Percentiles rank a stretch among this genome's conserved stretches.
These are phyloP conservation scores for Bambusicola thoracicus DNA, from an alignment of 2,113 vertebrate genomes.

Conservation along the genomic window DNA sequence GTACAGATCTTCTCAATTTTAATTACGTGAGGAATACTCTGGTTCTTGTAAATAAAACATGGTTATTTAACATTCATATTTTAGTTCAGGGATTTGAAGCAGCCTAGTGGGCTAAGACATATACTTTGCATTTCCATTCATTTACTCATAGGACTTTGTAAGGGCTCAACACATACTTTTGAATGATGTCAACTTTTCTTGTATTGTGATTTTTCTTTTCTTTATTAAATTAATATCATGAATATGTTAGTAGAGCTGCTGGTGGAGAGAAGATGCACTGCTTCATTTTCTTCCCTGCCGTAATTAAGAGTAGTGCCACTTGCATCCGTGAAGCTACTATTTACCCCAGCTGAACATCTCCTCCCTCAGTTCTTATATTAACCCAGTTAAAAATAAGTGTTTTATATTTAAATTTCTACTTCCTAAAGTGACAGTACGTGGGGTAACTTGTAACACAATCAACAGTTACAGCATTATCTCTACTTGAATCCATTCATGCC, in stretches of 20 bases:
- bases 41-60: neutral
- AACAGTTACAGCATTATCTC: conserved; percentile 35
- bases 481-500: conserved; percentile 22
- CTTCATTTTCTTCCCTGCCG: neutral
- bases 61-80: neutral
- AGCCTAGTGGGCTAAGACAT: neutral
- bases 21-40: conserved; percentile 9
- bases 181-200: neutral
- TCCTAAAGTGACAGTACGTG: conserved; percentile 36
- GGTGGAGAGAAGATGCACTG: neutral
- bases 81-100: neutral
- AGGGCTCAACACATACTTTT: neutral
- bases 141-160: neutral
- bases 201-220: neutral
- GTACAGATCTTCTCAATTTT: neutral
- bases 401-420: conserved; percentile 51
- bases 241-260: neutral
- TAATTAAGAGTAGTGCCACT: neutral
- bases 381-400: conserved; percentile 22
- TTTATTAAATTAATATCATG: neutral
- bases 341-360: neutral
- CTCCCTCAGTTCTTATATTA: neutral
- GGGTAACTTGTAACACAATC: conserved; percentile 31
- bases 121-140: neutral
- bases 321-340: neutral